Base-by-base conservation (phyloP, 2,113 vertebrate species). In the Verasper variegatus region DNA sequence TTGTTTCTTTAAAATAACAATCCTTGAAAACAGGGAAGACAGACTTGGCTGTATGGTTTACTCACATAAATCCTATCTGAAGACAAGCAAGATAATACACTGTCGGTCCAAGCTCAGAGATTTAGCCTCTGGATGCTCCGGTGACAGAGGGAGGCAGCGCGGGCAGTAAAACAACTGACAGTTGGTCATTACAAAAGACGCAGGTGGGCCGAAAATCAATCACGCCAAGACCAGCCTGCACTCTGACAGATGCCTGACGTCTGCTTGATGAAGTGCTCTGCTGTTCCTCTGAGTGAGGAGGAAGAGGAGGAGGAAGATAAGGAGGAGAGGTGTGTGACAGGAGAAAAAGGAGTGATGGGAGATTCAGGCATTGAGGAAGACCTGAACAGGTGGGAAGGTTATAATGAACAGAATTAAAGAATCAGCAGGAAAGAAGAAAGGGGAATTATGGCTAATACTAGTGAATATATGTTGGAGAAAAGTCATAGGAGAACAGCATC, bases 191-290 rank as follows among this genome's bases (percentile, higher is more conserved):
- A 89, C 23, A 0, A 77, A 70, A 84, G 84, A 88, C 56, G 73
- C 91, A 89, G 83, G 88, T 89, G 83, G 88, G 82, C 86, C 80
- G 78, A 83, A 80, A 85, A 91, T 91, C 90, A 91, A 90, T 93
- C 91, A 87, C 10, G 23, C 63, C 21, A 24, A 82, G 76, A 78
- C 81, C 13, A 69, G 74, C 60, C 71, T 4, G 67, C 61, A 68
- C 82, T 82, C 68, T 85, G 90, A 86, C 90, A 90, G 86, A 77
- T 86, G 62, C 65, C 76, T 88, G 83, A 86, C 74, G 49, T 83
- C 65, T 70, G 70, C 74, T 26, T 85, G 89, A 93, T 88, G 83
- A 89, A 89, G 81, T 88, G 76, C 79, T 83, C 81, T 27, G 82
- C 82, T 80, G 68, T 64, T 83, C 73, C 63, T 63, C 68, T 45